These are phyloP conservation scores for Exephanes ischioxanthus DNA, from an alignment of 2,888 invertebrate genomes.

Conservation along the genomic window DNA sequence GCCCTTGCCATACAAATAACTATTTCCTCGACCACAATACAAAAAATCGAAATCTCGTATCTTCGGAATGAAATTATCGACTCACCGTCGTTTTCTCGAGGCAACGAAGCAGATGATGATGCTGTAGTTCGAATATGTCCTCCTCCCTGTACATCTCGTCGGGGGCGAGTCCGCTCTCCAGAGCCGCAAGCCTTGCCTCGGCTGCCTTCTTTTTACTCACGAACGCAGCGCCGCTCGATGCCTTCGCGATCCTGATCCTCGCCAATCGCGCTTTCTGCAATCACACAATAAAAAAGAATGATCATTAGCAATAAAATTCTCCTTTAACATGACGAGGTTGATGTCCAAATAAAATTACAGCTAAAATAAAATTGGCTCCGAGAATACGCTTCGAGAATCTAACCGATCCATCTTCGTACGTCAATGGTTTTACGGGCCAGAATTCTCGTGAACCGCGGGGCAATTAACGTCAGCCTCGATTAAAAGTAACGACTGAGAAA, in stretches of 20 bases:
- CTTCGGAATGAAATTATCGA: conserved; percentile 63
- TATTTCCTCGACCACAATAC: not conserved
- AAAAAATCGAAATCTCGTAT: not conserved
- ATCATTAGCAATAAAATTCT: conserved; percentile 24
- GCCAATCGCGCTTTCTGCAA: conserved; percentile 99
- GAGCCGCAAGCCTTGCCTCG: conserved; percentile 96
- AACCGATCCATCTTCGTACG: not conserved
- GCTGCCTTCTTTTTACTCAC: conserved; percentile 99
- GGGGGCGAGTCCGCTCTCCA: conserved; percentile 96
- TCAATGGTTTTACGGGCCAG: not conserved
- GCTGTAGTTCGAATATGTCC: conserved; percentile 99
- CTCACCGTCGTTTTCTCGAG: conserved; percentile 98
- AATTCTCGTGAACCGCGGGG: not conserved
- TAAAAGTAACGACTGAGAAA: not conserved
- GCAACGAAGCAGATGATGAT: conserved; percentile 98
- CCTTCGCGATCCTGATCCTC: conserved; percentile 99
- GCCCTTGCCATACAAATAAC: not conserved
- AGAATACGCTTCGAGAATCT: not conserved
- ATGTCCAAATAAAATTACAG: not conserved
- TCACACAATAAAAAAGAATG: conserved; percentile 44
- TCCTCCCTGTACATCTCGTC: conserved; percentile 96
- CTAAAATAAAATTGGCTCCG: conserved; percentile 4
- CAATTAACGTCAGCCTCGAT: not conserved
- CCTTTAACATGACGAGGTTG: not conserved
- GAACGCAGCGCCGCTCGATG: conserved; percentile 99